Base-by-base conservation (phyloP, 2,113 vertebrate genomes). In the Mesembrinibis cayennensis region DNA sequence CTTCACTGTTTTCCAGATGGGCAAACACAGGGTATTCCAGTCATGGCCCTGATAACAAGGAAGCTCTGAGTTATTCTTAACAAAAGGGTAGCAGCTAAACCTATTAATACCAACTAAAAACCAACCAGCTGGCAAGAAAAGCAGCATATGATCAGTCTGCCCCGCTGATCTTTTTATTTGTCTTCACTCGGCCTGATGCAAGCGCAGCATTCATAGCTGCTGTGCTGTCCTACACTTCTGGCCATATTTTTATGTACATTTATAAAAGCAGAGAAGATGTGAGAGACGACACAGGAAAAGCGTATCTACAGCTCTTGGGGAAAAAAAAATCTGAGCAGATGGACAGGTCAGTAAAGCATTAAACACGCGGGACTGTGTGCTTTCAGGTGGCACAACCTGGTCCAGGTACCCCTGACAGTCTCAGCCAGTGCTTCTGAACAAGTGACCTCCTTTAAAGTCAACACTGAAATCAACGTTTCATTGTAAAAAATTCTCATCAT, bases 31-130 rank as follows among this genome's bases (percentile, higher is more conserved):
- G 59, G 94, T 89, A 81, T 87, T 89, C 83, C 93, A 70, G 94
- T 29, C 94, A 53, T 0, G 2, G 80, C 76, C 91, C 69, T 4
- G 38, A 38, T 89, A 91, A 95, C 87, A 61, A 95, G 93, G 96
- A 93, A 95, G 94, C 88, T 93, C 88, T 79, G 85, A 93, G 76
- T 96, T 76, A 82, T 88, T 89, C 93, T 86, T 49, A 94, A 97
- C 93, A 95, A 95, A 95, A 87, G 96, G 67, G 59, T 86, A 77
- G 72, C 76, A 80, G 67, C 89, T 95, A 91, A 95, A 89, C 76
- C 72, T 38, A 86, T 74, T 92, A 89, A 95, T 44, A 81, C 69
- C 83, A 83, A 50, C 89, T 53, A 32, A 87, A 85, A 93, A 18
- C 52, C 29, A 83, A 79, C 47, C 85, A 87, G 94, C 91, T 81